phyloP scores from a whole-genome alignment of 1,140 invertebrate genomes.

The Ips typographus region DNA sequence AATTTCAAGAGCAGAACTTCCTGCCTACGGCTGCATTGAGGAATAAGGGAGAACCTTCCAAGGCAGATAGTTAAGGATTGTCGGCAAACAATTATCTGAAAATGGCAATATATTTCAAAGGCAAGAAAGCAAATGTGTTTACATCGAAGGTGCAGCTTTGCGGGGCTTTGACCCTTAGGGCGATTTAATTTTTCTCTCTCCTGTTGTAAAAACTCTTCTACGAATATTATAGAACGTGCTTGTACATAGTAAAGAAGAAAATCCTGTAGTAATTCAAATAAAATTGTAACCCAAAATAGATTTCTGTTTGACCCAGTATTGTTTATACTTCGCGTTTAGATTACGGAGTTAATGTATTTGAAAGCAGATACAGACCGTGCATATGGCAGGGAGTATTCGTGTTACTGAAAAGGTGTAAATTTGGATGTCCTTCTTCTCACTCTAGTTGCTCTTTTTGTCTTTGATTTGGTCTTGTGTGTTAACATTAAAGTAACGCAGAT shows the following conservation, averaged over 20 bases:
- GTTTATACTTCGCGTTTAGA: constrained; percentile 32
- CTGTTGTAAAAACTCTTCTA: too few relatives aligned
- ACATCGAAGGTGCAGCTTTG: constrained; percentile 16
- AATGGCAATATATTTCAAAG: constrained; percentile 31
- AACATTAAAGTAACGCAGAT: too few relatives aligned
- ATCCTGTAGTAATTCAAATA: constrained; percentile 15
- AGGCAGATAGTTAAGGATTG: constrained; percentile 27
- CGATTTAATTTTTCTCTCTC: not conserved
- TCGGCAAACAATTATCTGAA: constrained; percentile 34
- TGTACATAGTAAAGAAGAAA: not conserved
- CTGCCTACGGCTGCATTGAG: constrained; percentile 21
- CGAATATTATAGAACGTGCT: not conserved
- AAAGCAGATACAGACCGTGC: constrained; percentile 33
- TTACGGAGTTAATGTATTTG: constrained; percentile 36
- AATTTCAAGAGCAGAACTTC: constrained; percentile 29
- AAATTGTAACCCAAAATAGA: constrained; percentile 29
- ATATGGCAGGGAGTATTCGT: constrained; percentile 19
- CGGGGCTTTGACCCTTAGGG: constrained; percentile 10
- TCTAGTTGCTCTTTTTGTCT: constrained; percentile 1
- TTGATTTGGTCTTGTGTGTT: not conserved
- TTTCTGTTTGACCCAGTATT: constrained; percentile 33
- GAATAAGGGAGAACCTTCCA: constrained; percentile 15
- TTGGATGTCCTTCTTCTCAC: constrained; percentile 5
- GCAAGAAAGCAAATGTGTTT: constrained; percentile 24
- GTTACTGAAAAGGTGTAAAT: constrained; percentile 26